Evolutionary conservation across 2,797 vertebrate species (phyloP).

Genomic region (Alca torda): DNA sequence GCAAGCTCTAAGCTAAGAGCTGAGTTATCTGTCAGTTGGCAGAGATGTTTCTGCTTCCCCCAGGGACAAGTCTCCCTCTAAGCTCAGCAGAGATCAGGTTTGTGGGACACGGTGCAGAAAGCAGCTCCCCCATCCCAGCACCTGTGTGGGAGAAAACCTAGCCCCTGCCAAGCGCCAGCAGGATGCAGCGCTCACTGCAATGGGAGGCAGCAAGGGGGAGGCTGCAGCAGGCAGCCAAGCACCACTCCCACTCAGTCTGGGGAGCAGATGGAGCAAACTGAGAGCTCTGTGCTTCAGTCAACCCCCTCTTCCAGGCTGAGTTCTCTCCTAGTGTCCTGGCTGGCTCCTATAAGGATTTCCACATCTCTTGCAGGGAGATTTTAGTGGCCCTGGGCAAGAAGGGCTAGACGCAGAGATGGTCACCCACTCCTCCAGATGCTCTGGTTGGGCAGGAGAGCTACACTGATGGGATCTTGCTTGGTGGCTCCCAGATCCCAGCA

Average conservation of each 20-base stretch:
- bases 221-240: constrained; percentile 9
- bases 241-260: constrained; percentile 2
- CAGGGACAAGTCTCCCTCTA: neutral
- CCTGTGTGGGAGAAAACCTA: neutral
- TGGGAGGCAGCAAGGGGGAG: neutral
- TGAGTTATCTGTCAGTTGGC: neutral
- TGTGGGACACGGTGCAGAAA: neutral
- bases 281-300: neutral
- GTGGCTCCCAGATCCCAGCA: neutral
- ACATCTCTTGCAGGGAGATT: neutral
- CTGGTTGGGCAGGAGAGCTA: neutral
- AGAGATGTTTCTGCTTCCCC: neutral
- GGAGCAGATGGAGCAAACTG: constrained; percentile 10
- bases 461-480: neutral
- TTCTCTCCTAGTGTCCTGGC: neutral
- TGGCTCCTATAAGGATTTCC: neutral
- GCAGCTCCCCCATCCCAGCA: neutral
- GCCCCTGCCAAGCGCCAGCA: neutral
- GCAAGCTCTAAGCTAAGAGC: neutral
- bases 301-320: neutral
- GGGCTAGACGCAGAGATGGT: neutral
- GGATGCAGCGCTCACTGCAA: neutral
- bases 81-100: neutral
- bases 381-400: neutral
- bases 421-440: neutral